These are phyloP conservation scores for Cistogaster globosa DNA, from an alignment of 2,888 invertebrate species.

Conservation along the genomic window DNA sequence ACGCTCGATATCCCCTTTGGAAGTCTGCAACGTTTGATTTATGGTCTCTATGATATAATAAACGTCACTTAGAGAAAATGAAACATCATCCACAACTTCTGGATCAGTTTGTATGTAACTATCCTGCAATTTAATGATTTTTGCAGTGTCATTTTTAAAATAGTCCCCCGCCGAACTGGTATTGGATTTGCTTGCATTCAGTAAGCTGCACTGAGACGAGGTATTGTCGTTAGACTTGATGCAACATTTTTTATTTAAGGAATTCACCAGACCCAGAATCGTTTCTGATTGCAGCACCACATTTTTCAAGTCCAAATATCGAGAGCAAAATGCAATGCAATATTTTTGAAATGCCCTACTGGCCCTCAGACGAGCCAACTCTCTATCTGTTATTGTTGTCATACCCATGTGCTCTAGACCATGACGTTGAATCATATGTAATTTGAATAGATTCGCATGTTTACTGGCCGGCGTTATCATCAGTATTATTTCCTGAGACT, in stretches of 20 bases:
- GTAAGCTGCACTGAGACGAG: background rate
- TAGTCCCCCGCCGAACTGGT: slow-evolving; percentile 27
- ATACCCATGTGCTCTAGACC: slow-evolving; percentile 60
- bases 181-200: background rate
- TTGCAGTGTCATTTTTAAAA: background rate
- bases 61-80: slow-evolving; percentile 36
- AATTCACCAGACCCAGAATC: slow-evolving; percentile 61
- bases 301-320: slow-evolving; percentile 63
- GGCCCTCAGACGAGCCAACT: slow-evolving; percentile 54
- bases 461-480: slow-evolving; percentile 72
- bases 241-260: slow-evolving; percentile 55
- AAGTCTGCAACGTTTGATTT: slow-evolving; percentile 49
- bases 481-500: slow-evolving; percentile 61
- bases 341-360: slow-evolving; percentile 65
- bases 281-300: slow-evolving; percentile 56
- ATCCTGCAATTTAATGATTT: slow-evolving; percentile 8
- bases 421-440: slow-evolving; percentile 69
- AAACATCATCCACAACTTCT: background rate
- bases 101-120: slow-evolving; percentile 48
- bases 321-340: slow-evolving; percentile 66
- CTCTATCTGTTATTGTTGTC: slow-evolving; percentile 67
- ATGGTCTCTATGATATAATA: slow-evolving; percentile 61
- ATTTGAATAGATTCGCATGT: slow-evolving; percentile 64
- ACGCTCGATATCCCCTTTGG: slow-evolving; percentile 42
- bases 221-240: background rate